Percentiles rank a stretch among this genome's conserved stretches.
Conservation (phyloP, 2,888 invertebrate species). For the Capitulum mitella region DNA sequence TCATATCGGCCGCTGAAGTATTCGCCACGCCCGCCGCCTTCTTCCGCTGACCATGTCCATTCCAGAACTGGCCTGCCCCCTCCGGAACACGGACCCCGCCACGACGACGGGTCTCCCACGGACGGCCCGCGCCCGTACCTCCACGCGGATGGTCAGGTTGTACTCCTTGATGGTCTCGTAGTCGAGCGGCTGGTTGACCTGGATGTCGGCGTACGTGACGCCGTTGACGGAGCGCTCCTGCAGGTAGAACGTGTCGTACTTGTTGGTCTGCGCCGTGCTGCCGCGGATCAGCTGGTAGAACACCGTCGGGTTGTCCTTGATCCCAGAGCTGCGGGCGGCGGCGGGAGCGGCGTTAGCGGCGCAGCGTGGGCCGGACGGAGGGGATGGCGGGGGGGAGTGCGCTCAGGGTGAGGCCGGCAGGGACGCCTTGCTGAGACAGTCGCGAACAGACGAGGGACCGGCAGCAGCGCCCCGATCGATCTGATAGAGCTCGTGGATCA, state of each 20-base stretch:
- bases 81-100: neutral
- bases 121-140: slow-evolving; percentile 56
- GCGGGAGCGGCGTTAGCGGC: neutral
- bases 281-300: slow-evolving; percentile 93
- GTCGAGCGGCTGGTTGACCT: slow-evolving; percentile 91
- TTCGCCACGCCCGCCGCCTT: no score
- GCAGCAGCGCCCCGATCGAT: no score
- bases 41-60: no score
- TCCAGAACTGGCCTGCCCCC: no score
- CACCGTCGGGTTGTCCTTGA: slow-evolving; percentile 91
- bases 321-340: slow-evolving; percentile 70
- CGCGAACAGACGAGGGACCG: no score
- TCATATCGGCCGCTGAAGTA: no score
- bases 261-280: slow-evolving; percentile 91
- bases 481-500: no score
- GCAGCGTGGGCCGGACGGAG: neutral
- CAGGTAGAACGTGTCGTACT: slow-evolving; percentile 88
- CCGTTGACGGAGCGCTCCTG: slow-evolving; percentile 89
- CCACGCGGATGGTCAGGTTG: slow-evolving; percentile 89
- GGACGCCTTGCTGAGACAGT: no score
- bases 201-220: slow-evolving; percentile 90
- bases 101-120: neutral
- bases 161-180: slow-evolving; percentile 92
- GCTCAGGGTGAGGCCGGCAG: no score
- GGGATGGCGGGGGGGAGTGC: no score